phyloP scores from a whole-genome alignment of 2,797 vertebrate species.

The Rhodeus uyekii region DNA sequence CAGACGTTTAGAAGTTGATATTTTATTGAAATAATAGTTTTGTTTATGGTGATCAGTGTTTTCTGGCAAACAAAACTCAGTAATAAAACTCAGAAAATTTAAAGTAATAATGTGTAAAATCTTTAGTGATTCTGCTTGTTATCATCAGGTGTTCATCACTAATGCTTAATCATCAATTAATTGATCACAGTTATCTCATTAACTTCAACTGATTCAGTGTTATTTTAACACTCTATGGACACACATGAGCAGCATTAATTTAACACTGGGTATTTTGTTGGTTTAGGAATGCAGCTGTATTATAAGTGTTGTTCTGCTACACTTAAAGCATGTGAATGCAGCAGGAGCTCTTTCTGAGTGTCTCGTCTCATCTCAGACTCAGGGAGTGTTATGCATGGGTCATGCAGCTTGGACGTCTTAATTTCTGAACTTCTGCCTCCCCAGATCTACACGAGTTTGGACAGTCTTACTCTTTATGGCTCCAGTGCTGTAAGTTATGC shows the following conservation, averaged over 20 bases:
- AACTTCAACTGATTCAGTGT: neutral
- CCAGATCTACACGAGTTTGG: conserved; percentile 69
- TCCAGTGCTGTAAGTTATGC: conserved; percentile 62
- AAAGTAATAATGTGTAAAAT: no score
- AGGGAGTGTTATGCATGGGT: conserved; percentile 74
- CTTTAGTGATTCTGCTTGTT: neutral
- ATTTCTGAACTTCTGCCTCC: conserved; percentile 16
- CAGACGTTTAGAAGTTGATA: neutral
- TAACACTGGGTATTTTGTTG: neutral
- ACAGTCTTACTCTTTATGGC: conserved; percentile 47
- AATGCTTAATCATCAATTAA: neutral
- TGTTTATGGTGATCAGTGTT: no score
- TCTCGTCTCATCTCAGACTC: conserved; percentile 61
- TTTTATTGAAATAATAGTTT: no score
- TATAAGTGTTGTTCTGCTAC: neutral
- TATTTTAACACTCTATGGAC: no score
- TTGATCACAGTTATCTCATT: neutral
- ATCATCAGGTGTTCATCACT: neutral
- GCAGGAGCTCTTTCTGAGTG: neutral
- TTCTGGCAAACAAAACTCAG: no score
- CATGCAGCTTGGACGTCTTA: conserved; percentile 63
- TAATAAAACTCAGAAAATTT: no score
- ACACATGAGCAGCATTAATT: neutral
- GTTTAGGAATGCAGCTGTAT: neutral
- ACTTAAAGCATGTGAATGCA: neutral